Evolutionary conservation across 2,113 vertebrate genomes (phyloP).

Genomic region (Carollia perspicillata): DNA sequence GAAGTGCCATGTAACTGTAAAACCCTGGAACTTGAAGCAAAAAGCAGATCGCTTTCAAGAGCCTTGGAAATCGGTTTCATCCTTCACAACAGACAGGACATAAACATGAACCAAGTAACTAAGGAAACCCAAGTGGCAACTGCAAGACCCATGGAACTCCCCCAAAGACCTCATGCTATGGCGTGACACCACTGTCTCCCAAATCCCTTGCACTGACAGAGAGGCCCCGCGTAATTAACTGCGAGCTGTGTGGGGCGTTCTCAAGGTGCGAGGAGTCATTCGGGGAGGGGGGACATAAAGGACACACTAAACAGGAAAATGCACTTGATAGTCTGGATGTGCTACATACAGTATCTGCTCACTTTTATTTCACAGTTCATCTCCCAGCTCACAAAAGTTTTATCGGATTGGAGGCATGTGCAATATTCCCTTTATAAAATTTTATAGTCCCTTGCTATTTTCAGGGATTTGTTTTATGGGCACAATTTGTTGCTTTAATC

Average conservation of each 20-base stretch:
- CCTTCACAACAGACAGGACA: conserved; percentile 25
- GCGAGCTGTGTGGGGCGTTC: background rate
- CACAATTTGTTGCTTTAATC: conserved; percentile 86
- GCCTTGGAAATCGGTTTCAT: background rate
- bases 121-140: conserved; percentile 42
- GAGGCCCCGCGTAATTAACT: conserved; percentile 36
- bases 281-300: conserved; percentile 71
- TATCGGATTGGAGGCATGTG: conserved; percentile 81
- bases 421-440: conserved; percentile 84
- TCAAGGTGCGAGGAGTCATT: conserved; percentile 61
- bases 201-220: background rate
- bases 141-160: background rate
- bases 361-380: conserved; percentile 84
- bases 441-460: conserved; percentile 83
- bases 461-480: conserved; percentile 83
- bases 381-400: conserved; percentile 84
- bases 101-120: conserved; percentile 50
- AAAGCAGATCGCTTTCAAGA: conserved; percentile 9
- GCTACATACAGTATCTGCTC: conserved; percentile 76
- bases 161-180: background rate
- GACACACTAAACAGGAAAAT: conserved; percentile 76
- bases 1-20: background rate
- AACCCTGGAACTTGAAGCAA: background rate
- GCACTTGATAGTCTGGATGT: conserved; percentile 73
- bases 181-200: fast-evolving